These are phyloP conservation scores for Parazoanthus darwini DNA, from an alignment of 92 coral and sea anemone genomes.

Conservation along the genomic window DNA sequence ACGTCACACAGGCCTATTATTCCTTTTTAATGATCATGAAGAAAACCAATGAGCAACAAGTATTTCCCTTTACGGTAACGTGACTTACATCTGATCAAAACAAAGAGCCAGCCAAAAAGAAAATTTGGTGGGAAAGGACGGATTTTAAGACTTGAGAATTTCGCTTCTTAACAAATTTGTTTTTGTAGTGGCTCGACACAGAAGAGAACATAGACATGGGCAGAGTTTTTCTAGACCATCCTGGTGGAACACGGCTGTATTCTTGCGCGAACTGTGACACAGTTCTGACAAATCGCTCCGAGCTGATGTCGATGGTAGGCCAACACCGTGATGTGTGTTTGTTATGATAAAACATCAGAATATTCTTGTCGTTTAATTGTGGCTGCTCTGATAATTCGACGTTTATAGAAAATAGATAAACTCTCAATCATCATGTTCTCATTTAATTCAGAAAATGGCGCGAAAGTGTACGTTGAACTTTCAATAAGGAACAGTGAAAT, in stretches of 20 bases:
- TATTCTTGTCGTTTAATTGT: slow-evolving; percentile 4
- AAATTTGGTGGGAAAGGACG: slow-evolving; percentile 24
- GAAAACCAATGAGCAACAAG: slow-evolving; percentile 33
- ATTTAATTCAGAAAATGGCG: neutral
- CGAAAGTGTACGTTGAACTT: neutral
- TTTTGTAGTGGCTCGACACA: neutral
- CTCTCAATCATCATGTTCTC: neutral
- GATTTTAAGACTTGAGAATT: neutral
- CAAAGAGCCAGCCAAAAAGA: slow-evolving; percentile 53
- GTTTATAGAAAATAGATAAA: neutral
- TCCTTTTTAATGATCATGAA: neutral
- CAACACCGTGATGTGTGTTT: slow-evolving; percentile 30
- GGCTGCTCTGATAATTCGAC: slow-evolving; percentile 20
- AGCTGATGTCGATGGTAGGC: slow-evolving; percentile 94
- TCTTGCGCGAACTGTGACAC: slow-evolving; percentile 99
- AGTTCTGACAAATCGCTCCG: slow-evolving; percentile 97
- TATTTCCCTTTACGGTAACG: slow-evolving; percentile 53
- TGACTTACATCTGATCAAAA: slow-evolving; percentile 71
- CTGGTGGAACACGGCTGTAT: slow-evolving; percentile 95
- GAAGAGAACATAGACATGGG: slow-evolving; percentile 65
- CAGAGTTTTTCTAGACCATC: slow-evolving; percentile 93
- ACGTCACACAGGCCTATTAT: neutral
- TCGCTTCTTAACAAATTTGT: neutral
- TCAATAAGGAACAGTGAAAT: neutral
- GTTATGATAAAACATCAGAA: slow-evolving; percentile 28